Evolutionary conservation across 1,140 invertebrate species (phyloP), one percentile per base, ranked within the genome.

Genomic region (Cyclargus thomasi): DNA sequence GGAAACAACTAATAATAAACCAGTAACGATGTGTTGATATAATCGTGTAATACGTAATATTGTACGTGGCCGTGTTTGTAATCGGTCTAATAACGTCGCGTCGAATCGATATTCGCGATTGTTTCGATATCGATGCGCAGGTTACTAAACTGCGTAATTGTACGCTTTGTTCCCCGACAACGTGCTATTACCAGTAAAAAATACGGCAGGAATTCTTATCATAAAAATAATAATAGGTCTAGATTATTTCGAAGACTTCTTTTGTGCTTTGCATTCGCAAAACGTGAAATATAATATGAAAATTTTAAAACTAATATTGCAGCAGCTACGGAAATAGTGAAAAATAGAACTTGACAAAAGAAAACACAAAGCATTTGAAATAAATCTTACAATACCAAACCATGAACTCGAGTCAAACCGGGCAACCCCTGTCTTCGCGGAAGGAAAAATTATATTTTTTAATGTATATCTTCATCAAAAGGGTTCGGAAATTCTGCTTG

Each of bases 31-130:
- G 39, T 47, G 39, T 47, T 47, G 39, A 47, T 47, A 47, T 47
- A 47, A 47, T 47, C 39, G 39, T 47, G 39, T 47, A 29, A 29
- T 29, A 65, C 70, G 62, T 69, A 74, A 72, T 77, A 69, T 75
- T 70, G 66, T 70, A 77, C 75, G 75, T 77, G 73, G 67, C 21
- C 16, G 16, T 73, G 8, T 65, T 77, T 67, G 67, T 67, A 73
- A 77, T 68, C 66, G 47, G 65, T 66, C 64, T 63, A 36, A 47
- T 47, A 47, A 47, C 39, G 39, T 47, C 39, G 39, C 39, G 39
- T 47, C 39, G 39, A 47, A 47, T 47, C 39, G 39, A 47, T 73
- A 73, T 82, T 84, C 69, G 78, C 79, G 80, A 80, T 80, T 77
- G 76, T 78, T 77, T 75, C 74, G 39, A 47, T 47, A 47, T 11